Conservation (phyloP, 2,888 invertebrate genomes). For the Drosophila mulleri region DNA sequence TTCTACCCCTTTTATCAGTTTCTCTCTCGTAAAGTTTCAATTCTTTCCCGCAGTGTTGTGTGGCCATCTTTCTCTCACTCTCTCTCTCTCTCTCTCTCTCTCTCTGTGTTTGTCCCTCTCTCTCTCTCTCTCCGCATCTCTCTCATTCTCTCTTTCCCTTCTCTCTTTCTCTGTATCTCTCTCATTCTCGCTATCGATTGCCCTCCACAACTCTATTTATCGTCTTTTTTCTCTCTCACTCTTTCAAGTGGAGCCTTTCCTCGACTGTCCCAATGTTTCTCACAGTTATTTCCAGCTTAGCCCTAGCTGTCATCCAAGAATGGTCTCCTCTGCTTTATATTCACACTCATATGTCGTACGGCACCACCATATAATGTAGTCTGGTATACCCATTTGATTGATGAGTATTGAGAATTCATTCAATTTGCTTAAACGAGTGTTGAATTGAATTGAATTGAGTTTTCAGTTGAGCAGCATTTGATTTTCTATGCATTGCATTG, state of each 20-base stretch:
- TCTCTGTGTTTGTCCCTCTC: background rate
- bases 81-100: background rate
- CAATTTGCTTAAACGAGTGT: conserved; percentile 21
- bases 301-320: background rate
- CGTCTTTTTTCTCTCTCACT: no score
- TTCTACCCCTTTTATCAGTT: no score
- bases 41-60: no score
- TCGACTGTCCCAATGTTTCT: no score
- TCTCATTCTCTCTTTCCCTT: no score
- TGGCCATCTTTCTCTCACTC: no score
- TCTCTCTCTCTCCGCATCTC: background rate
- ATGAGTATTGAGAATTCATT: conserved; percentile 20
- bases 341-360: no score
- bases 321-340: background rate
- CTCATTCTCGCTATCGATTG: no score
- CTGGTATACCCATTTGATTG: conserved; percentile 24
- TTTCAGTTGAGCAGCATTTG: conserved; percentile 47
- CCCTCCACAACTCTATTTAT: no score
- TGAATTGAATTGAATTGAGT: conserved; percentile 40
- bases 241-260: no score
- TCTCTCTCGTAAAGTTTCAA: no score
- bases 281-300: background rate
- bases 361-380: background rate
- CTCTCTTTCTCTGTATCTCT: no score
- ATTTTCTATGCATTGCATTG: conserved; percentile 59